Percentiles rank a stretch among this genome's conserved stretches.
phyloP scores from a whole-genome alignment of 2,888 invertebrate species.

The Autographa pulchrina region DNA sequence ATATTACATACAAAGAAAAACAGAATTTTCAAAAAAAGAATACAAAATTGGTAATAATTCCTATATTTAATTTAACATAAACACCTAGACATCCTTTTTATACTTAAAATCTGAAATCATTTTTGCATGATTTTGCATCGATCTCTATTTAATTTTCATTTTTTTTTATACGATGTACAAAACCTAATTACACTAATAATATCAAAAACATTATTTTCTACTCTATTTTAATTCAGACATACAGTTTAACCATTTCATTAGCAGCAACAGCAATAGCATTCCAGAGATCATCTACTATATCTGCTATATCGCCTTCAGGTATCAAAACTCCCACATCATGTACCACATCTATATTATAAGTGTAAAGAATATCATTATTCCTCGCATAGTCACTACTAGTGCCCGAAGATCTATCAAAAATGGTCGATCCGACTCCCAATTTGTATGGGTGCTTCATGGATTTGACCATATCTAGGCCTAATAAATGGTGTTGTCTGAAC shows the following conservation, averaged over 20 bases:
- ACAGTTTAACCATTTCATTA: slow-evolving; percentile 54
- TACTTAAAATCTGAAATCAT: no score
- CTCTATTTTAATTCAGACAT: slow-evolving; percentile 4
- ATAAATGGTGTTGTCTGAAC: slow-evolving; percentile 74
- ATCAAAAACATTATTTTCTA: background rate
- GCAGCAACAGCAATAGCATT: slow-evolving; percentile 72
- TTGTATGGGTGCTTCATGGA: slow-evolving; percentile 69
- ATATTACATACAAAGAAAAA: no score
- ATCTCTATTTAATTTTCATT: no score
- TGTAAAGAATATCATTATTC: slow-evolving; percentile 67
- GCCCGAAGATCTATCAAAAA: slow-evolving; percentile 77
- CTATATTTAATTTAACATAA: no score
- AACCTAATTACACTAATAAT: background rate
- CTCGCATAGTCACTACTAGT: slow-evolving; percentile 79
- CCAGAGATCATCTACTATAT: slow-evolving; percentile 76
- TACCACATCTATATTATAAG: slow-evolving; percentile 75
- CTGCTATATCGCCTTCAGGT: slow-evolving; percentile 71
- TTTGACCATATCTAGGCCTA: slow-evolving; percentile 73
- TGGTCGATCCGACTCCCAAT: slow-evolving; percentile 71
- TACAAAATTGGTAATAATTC: no score
- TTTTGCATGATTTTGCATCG: no score
- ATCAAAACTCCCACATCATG: slow-evolving; percentile 73
- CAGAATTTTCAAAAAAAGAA: no score
- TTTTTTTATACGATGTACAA: background rate
- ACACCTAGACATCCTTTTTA: no score